Evolutionary conservation across 2,888 invertebrate species (phyloP), one percentile per base, ranked within the genome.

Genomic region (Pyrrhia umbra): DNA sequence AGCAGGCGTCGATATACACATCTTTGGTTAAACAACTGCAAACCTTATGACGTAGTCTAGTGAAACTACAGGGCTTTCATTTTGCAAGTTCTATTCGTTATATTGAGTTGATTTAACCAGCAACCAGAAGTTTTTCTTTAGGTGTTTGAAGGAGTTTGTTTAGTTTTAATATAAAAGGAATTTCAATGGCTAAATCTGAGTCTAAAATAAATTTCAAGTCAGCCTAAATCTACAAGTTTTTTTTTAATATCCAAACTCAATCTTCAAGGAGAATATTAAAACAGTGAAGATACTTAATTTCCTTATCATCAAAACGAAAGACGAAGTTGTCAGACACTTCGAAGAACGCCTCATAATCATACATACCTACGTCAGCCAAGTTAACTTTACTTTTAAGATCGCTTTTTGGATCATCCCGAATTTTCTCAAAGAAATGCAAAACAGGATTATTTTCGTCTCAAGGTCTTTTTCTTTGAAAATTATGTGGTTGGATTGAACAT

Each of bases 331-430:
- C 57, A 77, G 68, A 61, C 67, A 67, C 60, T 73, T 77, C 45
- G 55, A 60, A 68, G 47, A 68, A 59, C 46, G 67, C 54, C 68
- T 15, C 23, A 56, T 68, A 67, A 79, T 79, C 79, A 67, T 76
- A 75, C 65, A 79, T 64, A n/a, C n/a, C n/a, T n/a, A 68, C 56
- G 51, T 68, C 55, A 63, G 54, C 43, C 6, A 50, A 68, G 50
- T 64, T 50, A 67, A 79, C 67, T 80, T 79, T 73, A 76, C 80
- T 79, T 77, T 77, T 74, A 79, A 77, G 71, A 68, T 66, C 65
- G 57, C 61, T 77, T 67, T 34, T 66, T 67, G 45, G 49, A 54
- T 60, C 49, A 61, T 43, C 60, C n/a, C 18, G 25, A 80, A 77
- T 58, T 79, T 75, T 72, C 47, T 77, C 63, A 65, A 60, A 46